Base-by-base conservation (phyloP, 2,113 vertebrate species). In the Thinocorus orbignyianus region DNA sequence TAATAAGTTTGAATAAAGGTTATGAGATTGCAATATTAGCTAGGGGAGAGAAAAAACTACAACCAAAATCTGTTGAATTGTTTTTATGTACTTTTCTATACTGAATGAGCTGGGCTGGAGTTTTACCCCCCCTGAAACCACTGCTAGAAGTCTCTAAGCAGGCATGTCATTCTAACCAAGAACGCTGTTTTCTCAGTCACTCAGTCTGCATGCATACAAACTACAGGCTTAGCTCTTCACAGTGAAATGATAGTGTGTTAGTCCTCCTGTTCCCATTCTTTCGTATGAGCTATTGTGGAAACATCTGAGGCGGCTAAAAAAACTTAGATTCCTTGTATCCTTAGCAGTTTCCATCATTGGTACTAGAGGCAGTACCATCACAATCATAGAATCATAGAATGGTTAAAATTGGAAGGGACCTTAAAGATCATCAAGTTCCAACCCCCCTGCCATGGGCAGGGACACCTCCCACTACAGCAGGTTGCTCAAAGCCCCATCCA, bases 271-370 rank as follows among this genome's bases (percentile, higher is more conserved):
- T 48, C 26, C 37, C 20, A 19, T 72, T 94, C 39, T 72, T 93
- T 64, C 26, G 24, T 58, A 20, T 37, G 44, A 81, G 19, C 74
- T 79, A 19, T 57, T 70, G 30, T 72, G 87, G 51, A 74, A 61
- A 71, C 61, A 85, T 70, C 30, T 85, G 85, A n/a, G 28, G n/a
- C n/a, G 87, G 62, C 71, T 76, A 65, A 91, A 82, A 81, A 82
- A 33, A 14, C 16, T 39, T 44, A n/a, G 18, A 37, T 95, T 60
- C 35, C 31, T 72, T 90, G 31, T 78, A 28, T 79, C 30, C 35
- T 80, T 61, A 72, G 52, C 35, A 70, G 19, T 64, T 72, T 91
- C 77, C 44, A 9, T 33, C 9, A 6, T 33, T 57, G 23, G 14
- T 91, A 10, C 61, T 42, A 33, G 33, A 60, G 79, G 46, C 39